Evolutionary conservation across 92 coral and sea anemone species (phyloP).

Genomic region (Epizoanthus illoricatus): DNA sequence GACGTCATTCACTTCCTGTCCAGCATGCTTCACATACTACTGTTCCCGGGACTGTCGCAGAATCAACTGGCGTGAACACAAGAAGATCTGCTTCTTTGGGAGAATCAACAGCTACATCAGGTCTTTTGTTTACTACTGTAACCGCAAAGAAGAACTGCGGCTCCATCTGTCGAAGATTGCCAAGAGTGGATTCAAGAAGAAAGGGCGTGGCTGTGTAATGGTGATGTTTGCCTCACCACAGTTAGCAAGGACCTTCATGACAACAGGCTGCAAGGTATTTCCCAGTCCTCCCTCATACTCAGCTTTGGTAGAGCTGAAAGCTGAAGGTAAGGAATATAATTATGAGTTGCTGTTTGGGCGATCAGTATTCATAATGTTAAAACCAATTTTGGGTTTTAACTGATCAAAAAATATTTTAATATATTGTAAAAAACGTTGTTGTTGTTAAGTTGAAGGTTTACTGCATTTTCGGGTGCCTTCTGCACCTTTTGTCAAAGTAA

Average conservation of each 20-base stretch:
- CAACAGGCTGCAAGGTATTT: conserved; percentile 85
- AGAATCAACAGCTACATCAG: conserved; percentile 94
- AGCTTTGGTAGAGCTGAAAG: conserved; percentile 63
- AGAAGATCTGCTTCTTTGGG: conserved; percentile 92
- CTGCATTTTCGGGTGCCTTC: too few relatives aligned
- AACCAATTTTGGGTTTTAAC: too few relatives aligned
- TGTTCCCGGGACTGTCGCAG: conserved; percentile 88
- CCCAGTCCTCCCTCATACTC: conserved; percentile 95
- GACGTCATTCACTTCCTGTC: conserved; percentile 92
- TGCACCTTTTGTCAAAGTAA: too few relatives aligned
- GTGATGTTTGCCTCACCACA: conserved; percentile 90
- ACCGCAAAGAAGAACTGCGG: conserved; percentile 80
- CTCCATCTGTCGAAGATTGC: conserved; percentile 89
- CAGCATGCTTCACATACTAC: conserved; percentile 93
- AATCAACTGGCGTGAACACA: conserved; percentile 96
- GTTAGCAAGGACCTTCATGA: conserved; percentile 90
- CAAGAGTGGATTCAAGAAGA: conserved; percentile 73
- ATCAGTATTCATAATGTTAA: too few relatives aligned
- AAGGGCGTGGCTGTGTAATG: conserved; percentile 94
- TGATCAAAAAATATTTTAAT: too few relatives aligned
- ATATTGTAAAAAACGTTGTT: too few relatives aligned
- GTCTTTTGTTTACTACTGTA: conserved; percentile 83
- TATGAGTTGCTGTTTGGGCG: neutral
- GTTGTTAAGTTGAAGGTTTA: too few relatives aligned
- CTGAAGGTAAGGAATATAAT: conserved; percentile 44